Conservation (phyloP, 1,140 invertebrate genomes). For the Drosophila subpulchrella region DNA sequence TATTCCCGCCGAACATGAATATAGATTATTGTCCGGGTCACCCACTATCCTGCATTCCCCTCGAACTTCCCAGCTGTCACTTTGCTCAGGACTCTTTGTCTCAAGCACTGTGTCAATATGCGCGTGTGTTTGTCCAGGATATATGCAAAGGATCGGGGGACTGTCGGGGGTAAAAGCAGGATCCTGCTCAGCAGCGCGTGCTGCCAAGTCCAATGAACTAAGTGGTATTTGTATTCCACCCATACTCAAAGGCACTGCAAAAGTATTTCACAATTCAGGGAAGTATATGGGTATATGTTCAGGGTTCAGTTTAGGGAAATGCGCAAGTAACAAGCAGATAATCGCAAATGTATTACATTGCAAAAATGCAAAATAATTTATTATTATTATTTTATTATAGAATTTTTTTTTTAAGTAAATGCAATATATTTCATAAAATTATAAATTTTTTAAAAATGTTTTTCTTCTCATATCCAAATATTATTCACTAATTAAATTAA, state of each 20-base stretch:
- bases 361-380: too few species aligned
- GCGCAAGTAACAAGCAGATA: too few species aligned
- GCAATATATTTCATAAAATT: too few species aligned
- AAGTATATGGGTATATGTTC: neutral
- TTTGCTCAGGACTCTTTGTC: slow-evolving; percentile 55
- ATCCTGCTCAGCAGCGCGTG: slow-evolving; percentile 54
- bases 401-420: too few species aligned
- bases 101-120: slow-evolving; percentile 78
- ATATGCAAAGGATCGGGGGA: slow-evolving; percentile 33
- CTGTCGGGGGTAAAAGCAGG: neutral
- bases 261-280: neutral
- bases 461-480: neutral
- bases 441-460: neutral
- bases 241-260: slow-evolving; percentile 4
- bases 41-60: neutral
- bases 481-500: neutral
- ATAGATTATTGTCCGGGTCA: slow-evolving; percentile 70
- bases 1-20: slow-evolving; percentile 60
- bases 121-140: slow-evolving; percentile 66
- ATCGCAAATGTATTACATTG: too few species aligned
- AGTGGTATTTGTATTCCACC: slow-evolving; percentile 35
- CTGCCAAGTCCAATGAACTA: slow-evolving; percentile 75
- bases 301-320: neutral
- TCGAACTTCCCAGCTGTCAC: slow-evolving; percentile 15
- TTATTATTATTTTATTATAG: neutral